phyloP scores from a whole-genome alignment of 2,888 invertebrate genomes.

The Oasisia sp. region DNA sequence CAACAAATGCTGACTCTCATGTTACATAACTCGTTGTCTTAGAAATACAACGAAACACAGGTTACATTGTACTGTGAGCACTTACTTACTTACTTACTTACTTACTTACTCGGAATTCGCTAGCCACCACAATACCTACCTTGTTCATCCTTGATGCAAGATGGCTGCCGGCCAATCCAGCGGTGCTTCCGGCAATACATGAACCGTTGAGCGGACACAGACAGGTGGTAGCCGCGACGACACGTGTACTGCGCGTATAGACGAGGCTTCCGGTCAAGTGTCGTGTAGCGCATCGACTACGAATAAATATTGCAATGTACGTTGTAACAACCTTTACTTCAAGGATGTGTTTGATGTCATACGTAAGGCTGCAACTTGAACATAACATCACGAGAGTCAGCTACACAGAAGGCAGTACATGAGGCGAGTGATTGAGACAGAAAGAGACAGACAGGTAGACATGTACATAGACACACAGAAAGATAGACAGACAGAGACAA shows the following conservation, averaged over 20 bases:
- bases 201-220: neutral
- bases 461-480: too few relatives aligned
- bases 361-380: too few relatives aligned
- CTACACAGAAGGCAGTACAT: too few relatives aligned
- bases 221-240: neutral
- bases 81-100: neutral
- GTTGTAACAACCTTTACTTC: neutral
- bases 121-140: neutral
- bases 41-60: neutral
- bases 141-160: neutral
- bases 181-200: constrained; percentile 1
- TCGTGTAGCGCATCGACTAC: neutral
- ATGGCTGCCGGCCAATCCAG: neutral
- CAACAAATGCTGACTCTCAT: neutral
- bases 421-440: too few relatives aligned
- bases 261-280: neutral
- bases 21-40: neutral
- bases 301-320: neutral
- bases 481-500: too few relatives aligned
- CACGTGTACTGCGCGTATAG: neutral
- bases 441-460: too few relatives aligned
- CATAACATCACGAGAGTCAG: too few relatives aligned
- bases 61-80: neutral
- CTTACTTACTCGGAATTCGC: neutral
- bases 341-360: too few relatives aligned